Conservation (phyloP, 2,888 invertebrate species). For the Pristionchus exspectatus region DNA sequence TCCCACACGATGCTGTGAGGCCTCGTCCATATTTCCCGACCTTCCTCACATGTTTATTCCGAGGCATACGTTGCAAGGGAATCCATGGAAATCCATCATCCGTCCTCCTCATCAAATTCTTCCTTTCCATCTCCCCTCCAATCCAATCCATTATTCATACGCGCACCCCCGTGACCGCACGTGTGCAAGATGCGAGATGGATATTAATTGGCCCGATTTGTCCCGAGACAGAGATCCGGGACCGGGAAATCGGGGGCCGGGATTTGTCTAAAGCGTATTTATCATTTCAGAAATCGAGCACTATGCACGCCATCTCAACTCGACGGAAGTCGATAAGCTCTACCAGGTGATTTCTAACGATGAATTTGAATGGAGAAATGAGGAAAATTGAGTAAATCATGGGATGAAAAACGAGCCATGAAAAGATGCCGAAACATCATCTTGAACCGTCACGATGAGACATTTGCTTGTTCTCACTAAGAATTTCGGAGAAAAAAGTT, state of each 20-base stretch:
- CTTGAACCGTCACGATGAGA: no score
- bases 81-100: not conserved
- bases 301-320: constrained; percentile 61
- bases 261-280: not conserved
- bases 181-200: constrained; percentile 28
- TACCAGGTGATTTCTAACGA: constrained; percentile 56
- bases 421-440: no score
- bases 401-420: not conserved
- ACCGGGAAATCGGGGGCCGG: not conserved
- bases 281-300: constrained; percentile 67
- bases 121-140: constrained; percentile 8
- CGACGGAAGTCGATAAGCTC: constrained; percentile 66
- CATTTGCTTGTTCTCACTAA: no score
- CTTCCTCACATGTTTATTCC: not conserved
- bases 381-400: not conserved
- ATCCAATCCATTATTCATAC: not conserved
- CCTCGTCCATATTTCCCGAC: not conserved
- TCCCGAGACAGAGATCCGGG: not conserved
- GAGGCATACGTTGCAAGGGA: not conserved
- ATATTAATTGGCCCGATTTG: constrained; percentile 24
- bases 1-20: not conserved
- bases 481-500: no score
- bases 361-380: not conserved
- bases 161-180: not conserved
- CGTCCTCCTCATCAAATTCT: no score